Conservation (phyloP, 2,797 vertebrate species). For the Propithecus perrieri region DNA sequence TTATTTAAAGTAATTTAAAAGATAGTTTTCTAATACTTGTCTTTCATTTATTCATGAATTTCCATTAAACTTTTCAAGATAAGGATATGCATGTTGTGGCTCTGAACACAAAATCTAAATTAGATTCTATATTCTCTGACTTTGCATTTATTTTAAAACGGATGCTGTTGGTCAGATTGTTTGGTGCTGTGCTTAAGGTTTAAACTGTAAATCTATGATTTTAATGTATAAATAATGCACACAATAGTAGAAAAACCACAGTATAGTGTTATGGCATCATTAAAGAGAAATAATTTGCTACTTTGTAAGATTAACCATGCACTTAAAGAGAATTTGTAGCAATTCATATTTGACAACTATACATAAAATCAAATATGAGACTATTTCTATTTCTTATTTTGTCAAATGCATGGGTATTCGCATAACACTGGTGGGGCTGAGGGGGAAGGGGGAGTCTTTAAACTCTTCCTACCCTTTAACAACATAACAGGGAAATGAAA, state of each 20-base stretch:
- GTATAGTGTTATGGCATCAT: slow-evolving; percentile 33
- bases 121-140: slow-evolving; percentile 5
- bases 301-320: slow-evolving; percentile 55
- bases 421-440: not conserved
- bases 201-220: slow-evolving; percentile 65
- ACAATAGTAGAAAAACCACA: slow-evolving; percentile 60
- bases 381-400: slow-evolving; percentile 74
- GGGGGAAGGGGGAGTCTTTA: slow-evolving; percentile 51
- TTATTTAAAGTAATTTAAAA: not conserved
- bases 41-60: not conserved
- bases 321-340: slow-evolving; percentile 55
- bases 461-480: slow-evolving; percentile 72
- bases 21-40: not conserved
- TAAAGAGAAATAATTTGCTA: slow-evolving; percentile 46
- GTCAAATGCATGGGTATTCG: slow-evolving; percentile 63
- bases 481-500: slow-evolving; percentile 83
- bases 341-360: slow-evolving; percentile 53
- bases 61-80: slow-evolving; percentile 50
- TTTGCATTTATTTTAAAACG: slow-evolving; percentile 50
- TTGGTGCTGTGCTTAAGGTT: slow-evolving; percentile 58
- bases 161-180: slow-evolving; percentile 2
- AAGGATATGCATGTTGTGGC: not conserved
- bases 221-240: slow-evolving; percentile 73
- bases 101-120: not conserved
- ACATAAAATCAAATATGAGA: slow-evolving; percentile 60